These are phyloP conservation scores for Mesoligia furuncula DNA, from an alignment of 2,888 invertebrate species.

Conservation along the genomic window DNA sequence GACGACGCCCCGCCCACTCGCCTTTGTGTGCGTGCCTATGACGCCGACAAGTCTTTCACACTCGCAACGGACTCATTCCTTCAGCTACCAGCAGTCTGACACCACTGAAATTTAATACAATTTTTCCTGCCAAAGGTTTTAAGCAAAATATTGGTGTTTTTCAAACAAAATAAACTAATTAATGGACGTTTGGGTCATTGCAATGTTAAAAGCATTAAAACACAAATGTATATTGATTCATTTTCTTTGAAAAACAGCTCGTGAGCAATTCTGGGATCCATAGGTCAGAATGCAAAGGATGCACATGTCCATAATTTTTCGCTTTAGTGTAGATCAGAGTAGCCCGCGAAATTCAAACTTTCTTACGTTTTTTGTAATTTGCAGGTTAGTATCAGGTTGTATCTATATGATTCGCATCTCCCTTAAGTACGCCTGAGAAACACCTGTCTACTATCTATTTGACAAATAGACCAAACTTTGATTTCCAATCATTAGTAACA, in stretches of 20 bases:
- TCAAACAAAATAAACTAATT: slow-evolving; percentile 1
- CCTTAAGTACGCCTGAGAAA: not conserved
- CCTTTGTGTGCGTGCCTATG: slow-evolving; percentile 72
- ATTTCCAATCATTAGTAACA: slow-evolving; percentile 29
- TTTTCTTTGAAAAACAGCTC: not conserved
- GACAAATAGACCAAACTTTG: not conserved
- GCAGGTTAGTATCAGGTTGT: not conserved
- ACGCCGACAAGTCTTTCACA: slow-evolving; percentile 74
- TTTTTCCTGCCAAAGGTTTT: slow-evolving; percentile 59
- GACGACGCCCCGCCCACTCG: slow-evolving; percentile 79
- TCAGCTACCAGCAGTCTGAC: slow-evolving; percentile 40
- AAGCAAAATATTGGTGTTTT: slow-evolving; percentile 19
- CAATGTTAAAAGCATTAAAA: not conserved
- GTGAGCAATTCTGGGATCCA: too few species aligned
- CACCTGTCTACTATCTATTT: not conserved
- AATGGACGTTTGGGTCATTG: not conserved
- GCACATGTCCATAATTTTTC: too few species aligned
- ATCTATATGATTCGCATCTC: not conserved
- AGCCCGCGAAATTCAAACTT: too few species aligned
- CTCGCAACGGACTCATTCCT: slow-evolving; percentile 56
- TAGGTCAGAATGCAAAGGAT: too few species aligned
- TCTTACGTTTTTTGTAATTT: not conserved
- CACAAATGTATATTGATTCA: not conserved
- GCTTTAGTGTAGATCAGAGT: not conserved
- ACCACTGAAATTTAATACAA: slow-evolving; percentile 63